A percentile compares a stretch with the other conserved stretches of the same genome.
Evolutionary conservation across 1,140 invertebrate species (phyloP).

Genomic region (Venustaconcha ellipsiformis): DNA sequence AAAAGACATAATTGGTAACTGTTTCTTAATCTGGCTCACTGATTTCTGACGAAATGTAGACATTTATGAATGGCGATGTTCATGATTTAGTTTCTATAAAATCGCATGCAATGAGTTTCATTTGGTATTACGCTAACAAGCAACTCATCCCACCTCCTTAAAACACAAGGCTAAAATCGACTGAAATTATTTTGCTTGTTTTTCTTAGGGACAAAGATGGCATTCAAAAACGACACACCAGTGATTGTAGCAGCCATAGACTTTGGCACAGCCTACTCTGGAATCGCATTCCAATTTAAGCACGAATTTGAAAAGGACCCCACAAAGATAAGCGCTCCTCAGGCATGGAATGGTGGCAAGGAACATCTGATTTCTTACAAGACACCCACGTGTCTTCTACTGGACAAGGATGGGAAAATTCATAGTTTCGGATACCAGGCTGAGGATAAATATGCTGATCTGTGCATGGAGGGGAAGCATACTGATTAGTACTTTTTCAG

Average conservation of each 20-base stretch:
- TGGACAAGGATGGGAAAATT: slow-evolving; percentile 14
- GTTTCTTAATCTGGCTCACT: no score
- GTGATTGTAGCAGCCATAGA: slow-evolving; percentile 19
- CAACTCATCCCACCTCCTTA: no score
- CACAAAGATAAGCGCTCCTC: slow-evolving; percentile 14
- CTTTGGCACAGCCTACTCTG: slow-evolving; percentile 26
- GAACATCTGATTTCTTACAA: slow-evolving; percentile 15
- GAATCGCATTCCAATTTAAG: slow-evolving; percentile 22
- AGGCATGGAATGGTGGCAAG: slow-evolving; percentile 23
- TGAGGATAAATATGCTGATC: slow-evolving; percentile 21
- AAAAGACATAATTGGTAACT: no score
- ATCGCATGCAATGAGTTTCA: no score
- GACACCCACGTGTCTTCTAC: slow-evolving; percentile 24
- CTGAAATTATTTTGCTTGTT: background rate
- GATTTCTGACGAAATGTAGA: no score
- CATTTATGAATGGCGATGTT: no score
- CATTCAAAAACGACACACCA: background rate
- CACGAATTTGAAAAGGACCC: slow-evolving; percentile 18
- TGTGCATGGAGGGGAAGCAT: slow-evolving; percentile 21
- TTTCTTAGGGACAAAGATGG: background rate
- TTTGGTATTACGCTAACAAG: no score
- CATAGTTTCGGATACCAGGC: slow-evolving; percentile 24
- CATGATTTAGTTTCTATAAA: no score
- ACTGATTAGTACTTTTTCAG: slow-evolving; percentile 22
- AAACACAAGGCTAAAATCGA: no score